Evolutionary conservation across 2,888 invertebrate genomes (phyloP).

Genomic region (Catonia carolina): DNA sequence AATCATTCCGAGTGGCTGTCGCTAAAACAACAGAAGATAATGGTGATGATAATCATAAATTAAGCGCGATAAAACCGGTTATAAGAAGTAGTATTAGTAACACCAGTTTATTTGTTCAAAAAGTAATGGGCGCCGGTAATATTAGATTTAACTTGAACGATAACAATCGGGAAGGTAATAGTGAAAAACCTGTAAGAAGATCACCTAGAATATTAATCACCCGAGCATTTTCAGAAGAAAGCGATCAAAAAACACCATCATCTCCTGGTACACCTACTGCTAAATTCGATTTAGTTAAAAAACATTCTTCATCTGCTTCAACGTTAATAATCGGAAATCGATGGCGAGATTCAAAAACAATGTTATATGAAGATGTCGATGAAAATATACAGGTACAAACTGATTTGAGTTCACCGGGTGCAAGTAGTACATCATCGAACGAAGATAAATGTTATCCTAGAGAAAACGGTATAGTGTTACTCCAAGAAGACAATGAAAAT

Average conservation of each 20-base stretch:
- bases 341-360: conserved; percentile 9
- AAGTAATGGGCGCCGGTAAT: conserved; percentile 50
- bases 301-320: conserved; percentile 29
- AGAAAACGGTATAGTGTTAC: conserved; percentile 8
- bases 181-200: conserved; percentile 40
- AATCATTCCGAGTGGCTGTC: conserved; percentile 34
- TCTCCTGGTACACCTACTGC: conserved; percentile 31
- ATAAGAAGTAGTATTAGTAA: conserved; percentile 48
- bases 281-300: conserved; percentile 20
- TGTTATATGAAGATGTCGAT: background rate
- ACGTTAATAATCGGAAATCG: conserved; percentile 21
- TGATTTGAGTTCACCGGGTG: background rate
- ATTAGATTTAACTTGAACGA: background rate
- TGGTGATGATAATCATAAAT: conserved; percentile 30
- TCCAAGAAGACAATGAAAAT: conserved; percentile 14
- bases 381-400: background rate
- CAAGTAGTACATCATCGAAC: conserved; percentile 3
- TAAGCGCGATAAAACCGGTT: conserved; percentile 32
- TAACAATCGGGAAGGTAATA: conserved; percentile 14
- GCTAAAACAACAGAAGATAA: conserved; percentile 37
- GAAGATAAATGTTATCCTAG: background rate
- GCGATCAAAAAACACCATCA: conserved; percentile 43
- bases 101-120: conserved; percentile 55
- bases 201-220: conserved; percentile 68
- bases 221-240: conserved; percentile 65